phyloP scores from a whole-genome alignment of 2,888 invertebrate species.

The Trisateles emortualis region DNA sequence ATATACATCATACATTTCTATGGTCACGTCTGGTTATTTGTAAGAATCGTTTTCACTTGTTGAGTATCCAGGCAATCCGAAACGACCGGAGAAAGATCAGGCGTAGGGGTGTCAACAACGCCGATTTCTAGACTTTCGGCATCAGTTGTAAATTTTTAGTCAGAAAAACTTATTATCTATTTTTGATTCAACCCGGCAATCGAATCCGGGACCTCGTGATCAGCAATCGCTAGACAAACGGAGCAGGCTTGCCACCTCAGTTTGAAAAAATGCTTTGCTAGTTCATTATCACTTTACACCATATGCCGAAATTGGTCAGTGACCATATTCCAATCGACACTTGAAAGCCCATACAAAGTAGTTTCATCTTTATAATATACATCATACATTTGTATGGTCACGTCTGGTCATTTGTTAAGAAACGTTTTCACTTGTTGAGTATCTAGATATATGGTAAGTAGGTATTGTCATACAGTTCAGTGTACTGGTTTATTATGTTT shows the following conservation, averaged over 20 bases:
- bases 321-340: neutral
- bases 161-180: too few species aligned
- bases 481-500: neutral
- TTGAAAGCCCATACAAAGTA: slow-evolving; percentile 8
- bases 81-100: too few species aligned
- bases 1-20: slow-evolving; percentile 10
- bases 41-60: slow-evolving; percentile 24
- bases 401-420: slow-evolving; percentile 4
- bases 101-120: too few species aligned
- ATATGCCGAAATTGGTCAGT: neutral
- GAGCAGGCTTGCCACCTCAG: too few species aligned
- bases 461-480: slow-evolving; percentile 24
- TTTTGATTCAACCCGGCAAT: too few species aligned
- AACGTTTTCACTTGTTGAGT: slow-evolving; percentile 25
- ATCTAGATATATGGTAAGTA: slow-evolving; percentile 27
- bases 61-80: slow-evolving; percentile 14
- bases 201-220: too few species aligned
- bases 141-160: too few species aligned
- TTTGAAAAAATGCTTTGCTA: too few species aligned
- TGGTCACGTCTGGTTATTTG: slow-evolving; percentile 7
- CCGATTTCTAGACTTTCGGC: too few species aligned
- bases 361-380: slow-evolving; percentile 23
- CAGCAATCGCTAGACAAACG: too few species aligned
- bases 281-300: neutral
- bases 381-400: slow-evolving; percentile 11